Percentiles rank a stretch among this genome's conserved stretches.
Evolutionary conservation across 2,113 vertebrate genomes (phyloP).

Genomic region (Crotalus tigris): DNA sequence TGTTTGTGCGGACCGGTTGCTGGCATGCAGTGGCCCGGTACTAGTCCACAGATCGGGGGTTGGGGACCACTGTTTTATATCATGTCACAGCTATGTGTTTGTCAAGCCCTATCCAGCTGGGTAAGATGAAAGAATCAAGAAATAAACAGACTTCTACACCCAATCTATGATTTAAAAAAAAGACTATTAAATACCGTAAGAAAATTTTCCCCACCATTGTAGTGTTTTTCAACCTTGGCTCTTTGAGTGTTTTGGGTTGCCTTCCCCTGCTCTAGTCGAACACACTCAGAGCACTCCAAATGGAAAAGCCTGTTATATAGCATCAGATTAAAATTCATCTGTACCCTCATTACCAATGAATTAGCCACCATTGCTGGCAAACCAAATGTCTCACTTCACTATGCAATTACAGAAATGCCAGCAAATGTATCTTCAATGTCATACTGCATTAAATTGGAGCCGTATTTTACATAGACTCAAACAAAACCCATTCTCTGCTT

Average conservation of each 20-base stretch:
- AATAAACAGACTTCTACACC: neutral
- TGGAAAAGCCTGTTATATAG: neutral
- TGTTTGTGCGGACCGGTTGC: no score
- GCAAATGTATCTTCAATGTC: slow-evolving; percentile 4
- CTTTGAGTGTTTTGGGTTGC: no score
- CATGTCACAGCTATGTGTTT: neutral
- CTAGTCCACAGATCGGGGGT: no score
- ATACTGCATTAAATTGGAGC: slow-evolving; percentile 35
- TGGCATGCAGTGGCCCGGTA: no score
- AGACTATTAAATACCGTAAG: neutral
- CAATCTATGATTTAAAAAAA: neutral
- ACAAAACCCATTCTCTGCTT: slow-evolving; percentile 26
- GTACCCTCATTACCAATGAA: neutral
- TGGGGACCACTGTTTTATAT: neutral
- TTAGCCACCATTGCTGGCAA: slow-evolving; percentile 1
- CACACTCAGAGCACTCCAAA: neutral
- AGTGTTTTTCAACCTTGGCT: neutral
- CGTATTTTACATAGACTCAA: slow-evolving; percentile 27
- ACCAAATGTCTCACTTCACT: neutral
- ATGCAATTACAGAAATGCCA: slow-evolving; percentile 5
- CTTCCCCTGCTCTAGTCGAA: neutral
- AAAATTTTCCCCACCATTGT: neutral
- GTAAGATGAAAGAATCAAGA: neutral
- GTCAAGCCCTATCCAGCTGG: neutral
- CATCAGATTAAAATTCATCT: slow-evolving; percentile 7